A percentile compares a stretch with the other conserved stretches of the same genome.
Evolutionary conservation across 2,113 vertebrate species (phyloP).

Genomic region (Apteryx owenii): DNA sequence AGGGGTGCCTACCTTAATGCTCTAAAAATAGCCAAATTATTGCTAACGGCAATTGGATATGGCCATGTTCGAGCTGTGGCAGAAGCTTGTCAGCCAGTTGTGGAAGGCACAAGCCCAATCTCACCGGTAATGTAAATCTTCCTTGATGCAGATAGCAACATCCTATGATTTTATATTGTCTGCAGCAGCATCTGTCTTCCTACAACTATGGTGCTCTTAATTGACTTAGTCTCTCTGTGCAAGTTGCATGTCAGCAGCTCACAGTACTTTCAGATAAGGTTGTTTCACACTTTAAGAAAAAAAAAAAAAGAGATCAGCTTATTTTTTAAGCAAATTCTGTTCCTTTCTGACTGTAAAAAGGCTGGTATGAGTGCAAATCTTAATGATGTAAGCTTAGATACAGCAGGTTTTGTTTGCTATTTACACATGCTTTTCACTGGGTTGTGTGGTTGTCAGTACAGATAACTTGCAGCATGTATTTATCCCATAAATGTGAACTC

Average conservation of each 20-base stretch:
- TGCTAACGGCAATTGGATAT: slow-evolving; percentile 96
- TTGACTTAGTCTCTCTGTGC: neutral
- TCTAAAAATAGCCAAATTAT: slow-evolving; percentile 96
- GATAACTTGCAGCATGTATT: neutral
- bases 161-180: neutral
- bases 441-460: neutral
- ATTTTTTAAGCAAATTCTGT: neutral
- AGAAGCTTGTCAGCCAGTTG: slow-evolving; percentile 94
- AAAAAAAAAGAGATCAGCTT: neutral
- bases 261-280: accelerated
- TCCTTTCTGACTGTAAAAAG: neutral
- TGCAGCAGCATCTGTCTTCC: neutral
- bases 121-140: slow-evolving; percentile 85
- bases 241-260: neutral
- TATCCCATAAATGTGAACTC: neutral
- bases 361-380: neutral
- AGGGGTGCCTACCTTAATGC: slow-evolving; percentile 97
- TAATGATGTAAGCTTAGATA: neutral
- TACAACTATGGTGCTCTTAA: neutral
- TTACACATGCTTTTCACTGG: neutral
- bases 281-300: neutral
- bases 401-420: neutral
- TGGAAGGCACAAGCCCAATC: slow-evolving; percentile 91
- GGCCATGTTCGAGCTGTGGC: slow-evolving; percentile 96
- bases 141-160: neutral